These are phyloP conservation scores for Capitulum mitella DNA, from an alignment of 2,888 invertebrate genomes.

Conservation along the genomic window DNA sequence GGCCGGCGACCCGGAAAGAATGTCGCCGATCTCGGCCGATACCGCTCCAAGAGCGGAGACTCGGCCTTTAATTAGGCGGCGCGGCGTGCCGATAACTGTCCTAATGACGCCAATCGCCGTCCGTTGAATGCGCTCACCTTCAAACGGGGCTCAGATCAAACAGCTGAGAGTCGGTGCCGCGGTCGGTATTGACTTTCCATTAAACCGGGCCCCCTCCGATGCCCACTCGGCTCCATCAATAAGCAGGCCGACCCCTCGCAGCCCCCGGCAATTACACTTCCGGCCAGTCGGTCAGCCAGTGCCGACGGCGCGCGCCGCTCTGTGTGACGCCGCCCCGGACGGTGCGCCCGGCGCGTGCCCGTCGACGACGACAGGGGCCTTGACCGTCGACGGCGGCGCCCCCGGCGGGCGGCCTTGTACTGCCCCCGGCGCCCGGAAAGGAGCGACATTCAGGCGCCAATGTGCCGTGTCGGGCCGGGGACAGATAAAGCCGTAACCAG, in stretches of 20 bases:
- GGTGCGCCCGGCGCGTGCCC: not conserved
- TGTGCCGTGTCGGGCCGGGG: not conserved
- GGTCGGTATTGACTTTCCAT: not conserved
- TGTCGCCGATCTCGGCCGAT: not conserved
- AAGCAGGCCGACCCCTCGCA: not conserved
- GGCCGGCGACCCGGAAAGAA: not conserved
- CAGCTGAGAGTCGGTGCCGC: not conserved
- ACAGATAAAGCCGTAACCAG: not conserved
- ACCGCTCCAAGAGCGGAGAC: no score
- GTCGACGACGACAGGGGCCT: not conserved
- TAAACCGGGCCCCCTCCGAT: not conserved
- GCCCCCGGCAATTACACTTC: slow-evolving; percentile 7
- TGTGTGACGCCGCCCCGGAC: not conserved
- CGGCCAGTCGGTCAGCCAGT: not conserved
- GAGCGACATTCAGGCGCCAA: not conserved
- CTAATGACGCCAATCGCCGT: not conserved
- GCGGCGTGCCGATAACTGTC: no score
- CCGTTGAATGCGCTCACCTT: not conserved
- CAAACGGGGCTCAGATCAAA: not conserved
- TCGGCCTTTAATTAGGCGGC: no score
- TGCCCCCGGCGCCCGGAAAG: not conserved
- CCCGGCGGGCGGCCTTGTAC: not conserved
- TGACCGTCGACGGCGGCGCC: not conserved
- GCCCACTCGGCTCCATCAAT: not conserved
- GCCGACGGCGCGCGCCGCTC: not conserved